These are phyloP conservation scores for Lepidocolaptes lacrymiger DNA, from an alignment of 2,797 vertebrate species.

Conservation along the genomic window DNA sequence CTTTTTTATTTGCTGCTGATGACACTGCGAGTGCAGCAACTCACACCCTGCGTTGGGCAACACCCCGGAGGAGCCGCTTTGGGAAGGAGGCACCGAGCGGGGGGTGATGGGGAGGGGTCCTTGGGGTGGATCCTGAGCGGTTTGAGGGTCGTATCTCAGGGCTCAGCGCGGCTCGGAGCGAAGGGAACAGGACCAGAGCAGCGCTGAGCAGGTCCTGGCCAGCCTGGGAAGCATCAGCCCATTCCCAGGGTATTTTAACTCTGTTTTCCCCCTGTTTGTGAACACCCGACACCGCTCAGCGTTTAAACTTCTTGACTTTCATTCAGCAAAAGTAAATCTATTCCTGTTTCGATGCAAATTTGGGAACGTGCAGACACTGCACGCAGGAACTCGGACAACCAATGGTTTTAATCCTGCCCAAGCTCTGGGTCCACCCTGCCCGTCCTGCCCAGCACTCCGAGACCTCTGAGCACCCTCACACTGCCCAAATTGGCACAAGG, in stretches of 20 bases:
- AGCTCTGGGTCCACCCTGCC: rapidly evolving
- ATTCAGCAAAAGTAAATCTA: neutral
- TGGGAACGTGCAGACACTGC: neutral
- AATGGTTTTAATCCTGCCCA: neutral
- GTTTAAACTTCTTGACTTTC: rapidly evolving
- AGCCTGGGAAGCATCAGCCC: rapidly evolving
- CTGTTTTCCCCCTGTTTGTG: neutral
- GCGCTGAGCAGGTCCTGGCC: neutral
- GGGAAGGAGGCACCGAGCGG: neutral
- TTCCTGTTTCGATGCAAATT: neutral
- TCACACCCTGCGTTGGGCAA: conserved; percentile 39
- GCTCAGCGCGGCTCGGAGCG: neutral
- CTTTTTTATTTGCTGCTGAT: neutral
- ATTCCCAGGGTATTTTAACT: rapidly evolving
- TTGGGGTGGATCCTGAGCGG: rapidly evolving
- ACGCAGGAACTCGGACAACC: neutral
- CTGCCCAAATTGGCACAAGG: rapidly evolving
- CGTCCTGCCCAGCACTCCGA: rapidly evolving
- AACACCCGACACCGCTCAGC: rapidly evolving
- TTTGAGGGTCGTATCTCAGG: neutral
- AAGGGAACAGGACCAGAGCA: neutral
- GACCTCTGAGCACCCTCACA: neutral
- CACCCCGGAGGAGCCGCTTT: neutral
- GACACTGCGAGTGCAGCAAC: neutral
- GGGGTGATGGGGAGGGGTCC: neutral